These are phyloP conservation scores for Ceyx melanurus DNA, from an alignment of 2,113 vertebrate species.

Conservation along the genomic window DNA sequence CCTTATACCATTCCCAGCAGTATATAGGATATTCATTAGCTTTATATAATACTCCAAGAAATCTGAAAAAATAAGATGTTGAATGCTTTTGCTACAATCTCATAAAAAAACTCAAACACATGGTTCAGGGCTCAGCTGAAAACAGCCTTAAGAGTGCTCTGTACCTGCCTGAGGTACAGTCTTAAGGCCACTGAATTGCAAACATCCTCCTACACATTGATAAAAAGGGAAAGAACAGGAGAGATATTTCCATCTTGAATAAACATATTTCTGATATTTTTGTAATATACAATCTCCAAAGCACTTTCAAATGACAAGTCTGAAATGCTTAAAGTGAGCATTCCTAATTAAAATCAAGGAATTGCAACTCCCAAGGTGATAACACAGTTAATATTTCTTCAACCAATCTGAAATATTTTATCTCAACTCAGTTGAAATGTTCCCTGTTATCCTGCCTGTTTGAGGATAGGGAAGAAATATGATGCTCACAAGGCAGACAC, in stretches of 20 bases:
- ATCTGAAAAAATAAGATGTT: background rate
- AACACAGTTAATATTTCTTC: background rate
- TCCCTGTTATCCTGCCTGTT: background rate
- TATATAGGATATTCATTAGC: background rate
- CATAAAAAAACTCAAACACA: background rate
- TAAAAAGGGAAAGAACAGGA: background rate
- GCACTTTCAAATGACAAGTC: background rate
- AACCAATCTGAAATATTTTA: background rate
- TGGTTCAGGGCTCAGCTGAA: background rate
- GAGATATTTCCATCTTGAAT: background rate
- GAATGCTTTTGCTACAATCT: background rate
- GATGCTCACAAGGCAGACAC: background rate
- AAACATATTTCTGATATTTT: background rate
- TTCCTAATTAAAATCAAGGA: background rate
- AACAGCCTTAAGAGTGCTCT: background rate
- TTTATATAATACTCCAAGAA: background rate
- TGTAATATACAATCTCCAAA: background rate
- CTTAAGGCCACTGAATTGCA: background rate
- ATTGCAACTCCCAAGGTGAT: background rate
- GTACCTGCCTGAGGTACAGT: background rate
- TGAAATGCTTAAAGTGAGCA: background rate
- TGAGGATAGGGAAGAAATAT: background rate
- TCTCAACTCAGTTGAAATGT: background rate
- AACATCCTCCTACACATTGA: background rate
- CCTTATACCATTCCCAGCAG: background rate